phyloP scores from a whole-genome alignment of 1,140 invertebrate genomes.

The Brachionus calyciflorus region DNA sequence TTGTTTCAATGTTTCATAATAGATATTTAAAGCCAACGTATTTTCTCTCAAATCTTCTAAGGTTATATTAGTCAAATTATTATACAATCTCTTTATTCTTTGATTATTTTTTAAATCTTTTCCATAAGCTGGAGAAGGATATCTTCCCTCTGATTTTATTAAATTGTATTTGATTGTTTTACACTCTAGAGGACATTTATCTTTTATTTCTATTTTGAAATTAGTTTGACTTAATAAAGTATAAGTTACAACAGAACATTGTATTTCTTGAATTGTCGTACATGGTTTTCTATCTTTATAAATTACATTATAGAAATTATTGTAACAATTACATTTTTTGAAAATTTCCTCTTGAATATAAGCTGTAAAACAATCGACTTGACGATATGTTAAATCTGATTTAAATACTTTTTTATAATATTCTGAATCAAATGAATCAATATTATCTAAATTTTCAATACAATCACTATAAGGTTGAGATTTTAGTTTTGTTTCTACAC shows the following conservation, averaged over 20 bases:
- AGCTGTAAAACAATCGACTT: neutral
- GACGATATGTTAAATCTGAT: neutral
- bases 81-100: neutral
- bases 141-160: conserved; percentile 2
- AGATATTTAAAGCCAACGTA: conserved; percentile 2
- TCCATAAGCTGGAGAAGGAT: neutral
- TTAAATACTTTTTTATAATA: neutral
- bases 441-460: neutral
- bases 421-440: conserved; percentile 21
- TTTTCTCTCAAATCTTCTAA: neutral
- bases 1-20: conserved; percentile 17
- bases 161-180: neutral
- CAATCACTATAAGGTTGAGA: conserved; percentile 1
- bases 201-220: neutral
- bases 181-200: conserved; percentile 1
- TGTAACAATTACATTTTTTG: neutral
- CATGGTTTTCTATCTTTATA: neutral
- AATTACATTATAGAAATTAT: neutral
- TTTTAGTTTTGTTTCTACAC: neutral
- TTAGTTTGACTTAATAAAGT: neutral
- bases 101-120: neutral
- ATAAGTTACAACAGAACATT: neutral
- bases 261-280: neutral
- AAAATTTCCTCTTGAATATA: neutral
- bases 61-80: neutral